These are phyloP conservation scores for Hirundo rustica DNA, from an alignment of 2,797 vertebrate species.

Conservation along the genomic window DNA sequence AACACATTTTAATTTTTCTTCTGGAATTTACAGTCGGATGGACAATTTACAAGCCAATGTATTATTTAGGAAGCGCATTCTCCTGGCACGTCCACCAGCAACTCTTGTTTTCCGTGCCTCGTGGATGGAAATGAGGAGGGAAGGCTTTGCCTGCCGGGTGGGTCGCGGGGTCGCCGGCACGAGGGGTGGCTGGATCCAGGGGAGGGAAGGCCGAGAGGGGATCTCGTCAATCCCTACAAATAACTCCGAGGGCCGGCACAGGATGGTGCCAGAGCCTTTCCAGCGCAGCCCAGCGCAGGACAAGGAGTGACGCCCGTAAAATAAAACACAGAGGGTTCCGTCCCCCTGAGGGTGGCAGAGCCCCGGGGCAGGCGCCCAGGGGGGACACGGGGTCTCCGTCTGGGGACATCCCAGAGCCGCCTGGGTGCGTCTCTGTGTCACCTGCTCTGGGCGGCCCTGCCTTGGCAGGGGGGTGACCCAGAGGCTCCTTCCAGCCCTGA, in stretches of 20 bases:
- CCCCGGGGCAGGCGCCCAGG: not conserved
- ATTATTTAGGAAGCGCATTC: not conserved
- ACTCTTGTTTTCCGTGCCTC: not conserved
- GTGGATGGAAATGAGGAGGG: not conserved
- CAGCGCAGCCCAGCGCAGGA: not conserved
- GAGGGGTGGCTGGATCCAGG: not conserved
- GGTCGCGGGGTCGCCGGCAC: not conserved
- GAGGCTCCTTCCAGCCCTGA: not conserved
- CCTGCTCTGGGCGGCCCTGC: not conserved
- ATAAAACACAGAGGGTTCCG: rapidly evolving
- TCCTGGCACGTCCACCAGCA: not conserved
- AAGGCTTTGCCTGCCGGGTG: not conserved
- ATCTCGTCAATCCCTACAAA: not conserved
- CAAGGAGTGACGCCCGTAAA: not conserved
- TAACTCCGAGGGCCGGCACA: not conserved
- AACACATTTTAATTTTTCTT: constrained; percentile 23
- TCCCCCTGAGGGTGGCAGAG: not conserved
- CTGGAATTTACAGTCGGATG: not conserved
- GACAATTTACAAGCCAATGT: constrained; percentile 1
- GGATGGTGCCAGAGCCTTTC: not conserved
- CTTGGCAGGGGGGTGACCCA: rapidly evolving
- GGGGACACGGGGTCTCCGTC: rapidly evolving
- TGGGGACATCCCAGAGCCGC: not conserved
- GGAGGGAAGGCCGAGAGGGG: not conserved
- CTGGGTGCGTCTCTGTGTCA: not conserved